These are phyloP conservation scores for Drosophila incognita DNA, from an alignment of 2,888 invertebrate species.

Conservation along the genomic window DNA sequence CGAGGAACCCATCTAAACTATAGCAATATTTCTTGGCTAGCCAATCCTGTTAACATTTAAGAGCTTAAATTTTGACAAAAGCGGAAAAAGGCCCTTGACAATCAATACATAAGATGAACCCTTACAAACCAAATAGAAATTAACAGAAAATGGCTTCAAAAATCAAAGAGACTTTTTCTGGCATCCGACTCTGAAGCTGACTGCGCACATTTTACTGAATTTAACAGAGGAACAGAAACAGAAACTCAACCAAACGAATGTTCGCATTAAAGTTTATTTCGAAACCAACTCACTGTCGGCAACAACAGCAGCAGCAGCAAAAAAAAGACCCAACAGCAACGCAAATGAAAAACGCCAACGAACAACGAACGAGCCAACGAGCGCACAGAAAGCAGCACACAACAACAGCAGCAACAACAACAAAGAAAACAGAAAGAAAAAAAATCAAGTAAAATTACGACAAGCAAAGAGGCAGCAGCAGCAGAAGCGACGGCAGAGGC, in stretches of 20 bases:
- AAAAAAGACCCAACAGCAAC: constrained; percentile 59
- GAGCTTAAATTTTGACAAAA: neutral
- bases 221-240: constrained; percentile 79
- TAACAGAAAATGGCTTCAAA: neutral
- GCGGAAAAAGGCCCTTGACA: neutral
- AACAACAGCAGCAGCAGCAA: constrained; percentile 31
- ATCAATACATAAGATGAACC: neutral
- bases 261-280: constrained; percentile 80
- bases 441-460: constrained; percentile 81
- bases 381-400: constrained; percentile 67
- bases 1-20: constrained; percentile 6
- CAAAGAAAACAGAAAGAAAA: constrained; percentile 45
- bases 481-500: constrained; percentile 23
- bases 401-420: constrained; percentile 45
- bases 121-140: neutral
- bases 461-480: constrained; percentile 64
- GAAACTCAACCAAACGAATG: constrained; percentile 70
- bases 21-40: neutral
- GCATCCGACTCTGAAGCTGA: constrained; percentile 59
- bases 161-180: constrained; percentile 16
- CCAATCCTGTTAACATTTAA: neutral
- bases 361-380: constrained; percentile 61
- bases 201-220: constrained; percentile 72
- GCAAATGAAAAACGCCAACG: constrained; percentile 65
- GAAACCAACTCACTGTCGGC: constrained; percentile 70